phyloP scores from a whole-genome alignment of 2,797 vertebrate genomes.

The Saguinus oedipus region DNA sequence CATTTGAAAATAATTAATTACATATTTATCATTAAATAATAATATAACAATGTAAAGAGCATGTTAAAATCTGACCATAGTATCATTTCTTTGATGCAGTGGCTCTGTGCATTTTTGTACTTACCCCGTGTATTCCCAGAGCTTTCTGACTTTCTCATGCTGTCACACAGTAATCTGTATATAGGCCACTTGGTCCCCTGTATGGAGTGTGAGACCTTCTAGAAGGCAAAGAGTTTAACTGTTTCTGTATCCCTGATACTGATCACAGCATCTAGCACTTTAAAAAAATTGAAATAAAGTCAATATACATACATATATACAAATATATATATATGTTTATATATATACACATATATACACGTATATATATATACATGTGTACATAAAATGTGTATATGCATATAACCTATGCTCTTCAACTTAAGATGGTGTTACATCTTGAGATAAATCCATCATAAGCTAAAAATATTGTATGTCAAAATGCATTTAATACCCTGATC shows the following conservation, averaged over 20 bases:
- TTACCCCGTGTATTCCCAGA: neutral
- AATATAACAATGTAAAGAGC: neutral
- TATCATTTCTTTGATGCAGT: neutral
- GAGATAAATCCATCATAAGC: neutral
- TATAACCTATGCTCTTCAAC: neutral
- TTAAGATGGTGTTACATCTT: neutral
- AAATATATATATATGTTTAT: accelerated
- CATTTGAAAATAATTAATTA: neutral
- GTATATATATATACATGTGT: neutral
- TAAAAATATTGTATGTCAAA: neutral
- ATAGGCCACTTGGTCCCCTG: neutral
- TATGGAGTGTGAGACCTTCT: neutral
- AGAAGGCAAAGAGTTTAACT: neutral
- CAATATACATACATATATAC: neutral
- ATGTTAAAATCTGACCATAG: neutral
- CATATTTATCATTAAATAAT: neutral
- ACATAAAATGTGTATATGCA: too few relatives aligned
- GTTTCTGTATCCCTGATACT: neutral
- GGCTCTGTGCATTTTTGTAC: neutral
- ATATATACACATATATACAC: neutral
- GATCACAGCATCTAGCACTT: neutral
- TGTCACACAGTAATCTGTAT: neutral
- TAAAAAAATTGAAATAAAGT: neutral
- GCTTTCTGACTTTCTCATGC: neutral
- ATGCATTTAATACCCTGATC: neutral